Conservation (phyloP, 1,140 invertebrate genomes). For the Gonatopus flavifemur region DNA sequence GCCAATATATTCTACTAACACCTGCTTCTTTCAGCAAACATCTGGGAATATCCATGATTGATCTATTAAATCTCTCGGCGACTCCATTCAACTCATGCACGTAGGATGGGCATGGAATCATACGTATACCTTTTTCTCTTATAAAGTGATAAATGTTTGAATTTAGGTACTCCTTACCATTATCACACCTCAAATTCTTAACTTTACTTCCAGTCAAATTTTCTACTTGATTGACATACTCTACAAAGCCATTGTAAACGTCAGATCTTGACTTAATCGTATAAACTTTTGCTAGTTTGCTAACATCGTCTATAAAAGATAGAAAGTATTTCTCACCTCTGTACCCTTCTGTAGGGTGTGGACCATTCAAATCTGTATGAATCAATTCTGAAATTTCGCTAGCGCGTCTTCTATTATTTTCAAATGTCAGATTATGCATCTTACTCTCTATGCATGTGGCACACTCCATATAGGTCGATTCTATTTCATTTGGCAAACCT, state of each 20-base stretch:
- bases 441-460: background rate
- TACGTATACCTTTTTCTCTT: background rate
- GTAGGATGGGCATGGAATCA: background rate
- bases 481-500: constrained; percentile 3
- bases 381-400: background rate
- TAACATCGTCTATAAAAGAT: background rate
- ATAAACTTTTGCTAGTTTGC: background rate
- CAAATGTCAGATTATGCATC: background rate
- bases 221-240: background rate
- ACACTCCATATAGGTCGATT: constrained; percentile 5
- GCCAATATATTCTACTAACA: background rate
- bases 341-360: background rate
- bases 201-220: background rate
- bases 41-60: constrained; percentile 1
- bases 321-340: background rate
- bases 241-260: background rate
- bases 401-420: background rate
- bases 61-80: constrained; percentile 1
- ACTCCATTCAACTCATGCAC: background rate
- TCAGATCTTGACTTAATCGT: background rate
- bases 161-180: constrained; percentile 4
- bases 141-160: background rate
- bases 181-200: constrained; percentile 1
- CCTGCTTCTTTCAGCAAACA: background rate
- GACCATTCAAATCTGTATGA: background rate